Evolutionary conservation across 1,140 invertebrate species (phyloP).

Genomic region (Temnothorax curvispinosus): DNA sequence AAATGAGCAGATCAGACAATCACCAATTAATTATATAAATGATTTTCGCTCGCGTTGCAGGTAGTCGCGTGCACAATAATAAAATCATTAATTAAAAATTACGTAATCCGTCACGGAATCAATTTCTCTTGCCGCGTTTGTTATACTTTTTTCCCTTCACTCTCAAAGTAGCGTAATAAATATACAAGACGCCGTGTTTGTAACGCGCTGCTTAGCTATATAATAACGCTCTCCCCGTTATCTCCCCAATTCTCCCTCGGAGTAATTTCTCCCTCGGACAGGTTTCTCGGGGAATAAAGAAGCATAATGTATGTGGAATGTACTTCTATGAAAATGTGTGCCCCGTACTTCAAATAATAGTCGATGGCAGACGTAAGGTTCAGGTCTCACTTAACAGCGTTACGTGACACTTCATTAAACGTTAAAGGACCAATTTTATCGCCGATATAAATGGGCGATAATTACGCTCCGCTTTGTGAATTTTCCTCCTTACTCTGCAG

Average conservation of each 20-base stretch:
- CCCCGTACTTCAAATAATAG: slow-evolving; percentile 36
- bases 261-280: slow-evolving; percentile 28
- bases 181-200: slow-evolving; percentile 1
- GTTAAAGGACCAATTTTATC: slow-evolving; percentile 50
- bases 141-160: background rate
- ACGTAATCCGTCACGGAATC: background rate
- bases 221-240: slow-evolving; percentile 34
- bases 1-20: background rate
- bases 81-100: slow-evolving; percentile 33
- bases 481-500: slow-evolving; percentile 3
- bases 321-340: slow-evolving; percentile 29
- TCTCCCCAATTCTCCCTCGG: background rate
- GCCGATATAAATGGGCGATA: slow-evolving; percentile 45
- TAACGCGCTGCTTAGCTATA: slow-evolving; percentile 31
- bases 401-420: slow-evolving; percentile 51
- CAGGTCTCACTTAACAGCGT: slow-evolving; percentile 41
- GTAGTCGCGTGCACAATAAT: background rate
- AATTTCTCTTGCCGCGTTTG: background rate
- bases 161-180: slow-evolving; percentile 26
- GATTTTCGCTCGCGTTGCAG: background rate
- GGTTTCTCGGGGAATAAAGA: slow-evolving; percentile 37
- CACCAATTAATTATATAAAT: slow-evolving; percentile 10
- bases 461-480: slow-evolving; percentile 48
- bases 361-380: slow-evolving; percentile 36
- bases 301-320: slow-evolving; percentile 41